These are phyloP conservation scores for Drosophila nr. perissopoda DNA, from an alignment of 2,888 invertebrate species.

Conservation along the genomic window DNA sequence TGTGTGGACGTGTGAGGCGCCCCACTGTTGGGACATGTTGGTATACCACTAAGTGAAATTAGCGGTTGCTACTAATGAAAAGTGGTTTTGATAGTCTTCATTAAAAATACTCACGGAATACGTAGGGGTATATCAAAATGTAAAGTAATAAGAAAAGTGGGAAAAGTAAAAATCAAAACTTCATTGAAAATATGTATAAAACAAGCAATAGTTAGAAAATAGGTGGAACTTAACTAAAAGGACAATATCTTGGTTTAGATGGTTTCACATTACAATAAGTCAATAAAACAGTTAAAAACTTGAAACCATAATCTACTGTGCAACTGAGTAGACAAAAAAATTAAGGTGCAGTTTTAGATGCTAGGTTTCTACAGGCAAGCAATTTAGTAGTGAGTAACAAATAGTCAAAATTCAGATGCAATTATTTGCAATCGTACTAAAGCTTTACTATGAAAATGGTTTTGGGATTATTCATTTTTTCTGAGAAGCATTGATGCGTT, in stretches of 20 bases:
- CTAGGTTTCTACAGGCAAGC: neutral
- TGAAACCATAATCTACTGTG: neutral
- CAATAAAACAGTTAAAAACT: neutral
- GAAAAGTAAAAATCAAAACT: too few relatives aligned
- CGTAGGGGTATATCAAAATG: neutral
- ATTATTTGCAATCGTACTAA: neutral
- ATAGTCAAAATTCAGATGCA: neutral
- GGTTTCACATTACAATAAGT: neutral
- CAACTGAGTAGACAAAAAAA: neutral
- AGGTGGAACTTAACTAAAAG: neutral
- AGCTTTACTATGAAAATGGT: constrained; percentile 14
- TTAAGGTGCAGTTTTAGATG: neutral
- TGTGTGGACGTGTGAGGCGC: constrained; percentile 4
- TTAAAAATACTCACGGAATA: constrained; percentile 18
- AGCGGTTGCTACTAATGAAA: constrained; percentile 80
- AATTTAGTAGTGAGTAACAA: constrained; percentile 8
- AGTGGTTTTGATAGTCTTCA: constrained; percentile 60
- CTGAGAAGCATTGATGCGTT: constrained; percentile 10
- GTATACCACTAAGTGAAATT: constrained; percentile 77
- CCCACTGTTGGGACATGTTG: constrained; percentile 65
- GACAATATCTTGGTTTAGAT: too few relatives aligned
- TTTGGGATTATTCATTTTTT: constrained; percentile 11
- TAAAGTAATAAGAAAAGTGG: neutral
- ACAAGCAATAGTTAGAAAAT: neutral
- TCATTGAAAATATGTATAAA: neutral